Conservation (phyloP, 2,797 vertebrate genomes). For the Coracias cyanogaster region DNA sequence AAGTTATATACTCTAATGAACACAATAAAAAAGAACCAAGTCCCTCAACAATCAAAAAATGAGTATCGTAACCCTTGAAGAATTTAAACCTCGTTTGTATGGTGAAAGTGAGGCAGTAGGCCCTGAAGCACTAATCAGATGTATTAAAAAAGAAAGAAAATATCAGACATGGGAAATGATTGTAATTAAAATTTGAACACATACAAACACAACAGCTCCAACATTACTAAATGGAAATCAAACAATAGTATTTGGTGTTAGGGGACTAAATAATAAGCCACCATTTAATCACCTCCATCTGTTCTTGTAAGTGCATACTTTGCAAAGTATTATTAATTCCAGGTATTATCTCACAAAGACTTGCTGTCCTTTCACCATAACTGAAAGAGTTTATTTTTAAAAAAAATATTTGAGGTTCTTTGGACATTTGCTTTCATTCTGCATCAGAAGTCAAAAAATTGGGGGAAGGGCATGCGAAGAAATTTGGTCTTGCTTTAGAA, state of each 20-base stretch:
- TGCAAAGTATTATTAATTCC: neutral
- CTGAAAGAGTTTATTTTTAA: neutral
- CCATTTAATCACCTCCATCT: slow-evolving; percentile 18
- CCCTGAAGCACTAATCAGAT: slow-evolving; percentile 18
- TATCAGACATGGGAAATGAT: slow-evolving; percentile 42
- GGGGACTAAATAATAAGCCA: slow-evolving; percentile 3
- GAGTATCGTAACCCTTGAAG: neutral
- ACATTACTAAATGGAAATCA: slow-evolving; percentile 15
- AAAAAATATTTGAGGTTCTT: neutral
- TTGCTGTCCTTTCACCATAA: neutral
- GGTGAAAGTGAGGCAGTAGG: neutral
- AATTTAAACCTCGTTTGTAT: neutral
- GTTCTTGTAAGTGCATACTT: neutral
- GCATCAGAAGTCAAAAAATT: neutral
- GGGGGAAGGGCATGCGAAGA: rapidly evolving
- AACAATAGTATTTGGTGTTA: neutral
- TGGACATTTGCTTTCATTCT: neutral
- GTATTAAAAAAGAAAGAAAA: slow-evolving; percentile 61
- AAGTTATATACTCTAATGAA: neutral
- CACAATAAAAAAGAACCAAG: neutral
- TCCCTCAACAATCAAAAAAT: neutral
- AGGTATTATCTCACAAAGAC: neutral
- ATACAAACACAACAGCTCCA: neutral
- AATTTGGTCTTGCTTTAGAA: neutral
- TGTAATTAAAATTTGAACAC: slow-evolving; percentile 59